Evolutionary conservation across 2,113 vertebrate genomes (phyloP), one percentile per base, ranked within the genome.

Genomic region (Grantiella picta): DNA sequence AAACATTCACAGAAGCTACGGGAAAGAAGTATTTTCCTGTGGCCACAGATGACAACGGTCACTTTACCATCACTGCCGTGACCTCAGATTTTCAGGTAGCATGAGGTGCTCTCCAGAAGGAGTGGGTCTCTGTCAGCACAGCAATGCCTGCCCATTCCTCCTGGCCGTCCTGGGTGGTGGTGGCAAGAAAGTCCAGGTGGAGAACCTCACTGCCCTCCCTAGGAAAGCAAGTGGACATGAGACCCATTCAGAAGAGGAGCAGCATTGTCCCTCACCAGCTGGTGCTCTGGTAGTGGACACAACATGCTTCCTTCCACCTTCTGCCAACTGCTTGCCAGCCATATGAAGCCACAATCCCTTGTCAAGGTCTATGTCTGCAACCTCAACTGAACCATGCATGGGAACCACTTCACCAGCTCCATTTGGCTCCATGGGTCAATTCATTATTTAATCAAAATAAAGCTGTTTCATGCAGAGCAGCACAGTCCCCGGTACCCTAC

Each of bases 401-500:
- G 63, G 25, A 92, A 28, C 21, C 9, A 14, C 22, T 77, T 70
- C 7, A 3, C 31, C 3, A 10, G 7, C 49, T 80, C 36, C 7
- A 2, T 80, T 82, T 49, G 42, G 9, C 16, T 68, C 22, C 25
- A 25, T 1, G 0, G 14, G 21, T 78, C 3, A 0, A 16, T 57
- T 68, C 60, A 23, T 56, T 50, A 33, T 50, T 66, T 73, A 24
- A 11, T 38, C 21, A 82, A 59, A 80, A 80, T 7, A 52, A 75
- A 63, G 3, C 40, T 49, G 3, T 54, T 7, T 50, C 10, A 52
- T 0, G 0, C 36, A 63, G 38, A 84, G 12, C 9, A 3, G 11
- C 0, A 5, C 73, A 36, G 12, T 35, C 19, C 12, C 44, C 59
- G 16, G 6, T 27, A 49, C 18, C 9, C 15, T 14, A 56, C 44